Percentiles rank a stretch among this genome's conserved stretches.
phyloP scores from a whole-genome alignment of 2,113 vertebrate species.

The chimpanzee (Pan troglodytes) region NHGRI_mPanTro3-v2.1_pri NC_072398.2:25293501-25294000 shows the following conservation, averaged over 20 bases:
- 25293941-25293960: neutral
- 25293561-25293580: neutral
- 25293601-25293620: neutral
- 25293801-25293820: neutral
- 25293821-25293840: neutral
- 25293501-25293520: neutral
- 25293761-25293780: neutral
- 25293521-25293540: neutral
- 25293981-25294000: neutral
- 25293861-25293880: neutral
- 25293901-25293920: neutral
- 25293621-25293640: neutral
- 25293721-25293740: neutral
- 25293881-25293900: too few species aligned
- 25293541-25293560: neutral
- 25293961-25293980: neutral
- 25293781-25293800: neutral
- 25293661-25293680: neutral
- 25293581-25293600: neutral
- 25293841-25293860: too few species aligned
- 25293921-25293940: too few species aligned
- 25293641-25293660: too few species aligned
- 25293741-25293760: neutral
- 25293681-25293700: neutral
- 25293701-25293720: neutral